Percentiles rank a stretch among this genome's conserved stretches.
Evolutionary conservation across 2,888 invertebrate genomes (phyloP).

Genomic region (Drosophila parthenogenetica): DNA sequence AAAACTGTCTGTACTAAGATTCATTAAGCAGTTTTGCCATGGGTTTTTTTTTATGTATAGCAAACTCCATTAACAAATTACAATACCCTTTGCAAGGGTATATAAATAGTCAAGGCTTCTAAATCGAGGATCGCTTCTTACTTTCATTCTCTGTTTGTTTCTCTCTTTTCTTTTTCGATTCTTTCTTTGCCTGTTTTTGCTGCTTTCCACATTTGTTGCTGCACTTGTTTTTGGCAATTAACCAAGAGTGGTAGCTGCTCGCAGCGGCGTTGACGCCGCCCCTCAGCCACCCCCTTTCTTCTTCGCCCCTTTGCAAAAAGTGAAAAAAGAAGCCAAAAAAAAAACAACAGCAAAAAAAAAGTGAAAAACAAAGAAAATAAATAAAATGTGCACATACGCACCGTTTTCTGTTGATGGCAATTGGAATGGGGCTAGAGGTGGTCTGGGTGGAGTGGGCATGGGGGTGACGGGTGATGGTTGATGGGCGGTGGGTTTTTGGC

Average conservation of each 20-base stretch:
- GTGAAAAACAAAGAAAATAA: constrained; percentile 11
- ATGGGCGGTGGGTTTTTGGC: background rate
- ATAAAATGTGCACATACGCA: constrained; percentile 62
- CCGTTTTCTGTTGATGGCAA: constrained; percentile 46
- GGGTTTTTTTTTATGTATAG: too few species aligned
- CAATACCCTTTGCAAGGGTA: too few species aligned
- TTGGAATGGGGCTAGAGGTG: background rate
- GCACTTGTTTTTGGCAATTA: constrained; percentile 75
- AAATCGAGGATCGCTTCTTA: background rate
- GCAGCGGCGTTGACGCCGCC: background rate
- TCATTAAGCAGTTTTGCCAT: too few species aligned
- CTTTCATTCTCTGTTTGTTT: background rate
- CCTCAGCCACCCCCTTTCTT: background rate
- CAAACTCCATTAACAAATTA: too few species aligned
- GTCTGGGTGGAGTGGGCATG: background rate
- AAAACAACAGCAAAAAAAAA: background rate
- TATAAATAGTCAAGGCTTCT: too few species aligned
- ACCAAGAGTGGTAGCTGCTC: constrained; percentile 68
- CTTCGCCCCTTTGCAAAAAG: constrained; percentile 2
- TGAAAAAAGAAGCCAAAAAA: constrained; percentile 9
- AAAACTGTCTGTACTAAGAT: too few species aligned
- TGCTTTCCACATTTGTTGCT: constrained; percentile 27
- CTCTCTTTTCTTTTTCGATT: background rate
- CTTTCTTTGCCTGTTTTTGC: background rate
- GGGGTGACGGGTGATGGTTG: background rate